phyloP scores from a whole-genome alignment of 2,113 vertebrate genomes.

The Fregata magnificens region DNA sequence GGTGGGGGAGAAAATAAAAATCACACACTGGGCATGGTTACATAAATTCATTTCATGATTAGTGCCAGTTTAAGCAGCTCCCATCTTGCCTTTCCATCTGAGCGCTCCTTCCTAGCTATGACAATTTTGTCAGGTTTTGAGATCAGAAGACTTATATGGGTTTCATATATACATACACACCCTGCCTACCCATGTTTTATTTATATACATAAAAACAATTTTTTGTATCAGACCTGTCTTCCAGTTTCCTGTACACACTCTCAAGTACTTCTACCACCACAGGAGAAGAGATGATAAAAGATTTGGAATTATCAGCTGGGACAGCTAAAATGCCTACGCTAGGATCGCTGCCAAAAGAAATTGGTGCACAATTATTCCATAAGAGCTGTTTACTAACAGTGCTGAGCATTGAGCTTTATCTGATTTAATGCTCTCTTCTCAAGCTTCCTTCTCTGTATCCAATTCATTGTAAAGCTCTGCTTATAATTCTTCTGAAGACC shows the following conservation, averaged over 20 bases:
- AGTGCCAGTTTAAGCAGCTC: not conserved
- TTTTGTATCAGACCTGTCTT: not conserved
- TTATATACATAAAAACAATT: not conserved
- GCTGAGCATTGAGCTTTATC: not conserved
- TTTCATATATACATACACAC: not conserved
- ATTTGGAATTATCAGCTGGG: not conserved
- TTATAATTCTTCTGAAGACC: not conserved
- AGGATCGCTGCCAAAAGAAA: not conserved
- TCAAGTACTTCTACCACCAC: not conserved
- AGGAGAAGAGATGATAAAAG: not conserved
- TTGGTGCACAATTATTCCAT: not conserved
- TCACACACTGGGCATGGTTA: not conserved
- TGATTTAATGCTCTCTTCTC: not conserved
- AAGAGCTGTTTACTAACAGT: not conserved
- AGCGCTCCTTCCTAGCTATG: not conserved
- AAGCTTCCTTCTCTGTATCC: not conserved
- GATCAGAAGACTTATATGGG: not conserved
- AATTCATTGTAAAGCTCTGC: not conserved
- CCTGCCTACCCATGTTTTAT: not conserved
- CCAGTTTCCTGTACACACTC: not conserved
- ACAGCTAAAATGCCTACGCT: not conserved
- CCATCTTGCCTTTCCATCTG: not conserved
- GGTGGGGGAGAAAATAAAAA: not conserved
- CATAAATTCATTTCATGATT: not conserved
- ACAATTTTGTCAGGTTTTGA: not conserved